Evolutionary conservation across 2,888 invertebrate species (phyloP).

Genomic region (Cheilosia vernalis): DNA sequence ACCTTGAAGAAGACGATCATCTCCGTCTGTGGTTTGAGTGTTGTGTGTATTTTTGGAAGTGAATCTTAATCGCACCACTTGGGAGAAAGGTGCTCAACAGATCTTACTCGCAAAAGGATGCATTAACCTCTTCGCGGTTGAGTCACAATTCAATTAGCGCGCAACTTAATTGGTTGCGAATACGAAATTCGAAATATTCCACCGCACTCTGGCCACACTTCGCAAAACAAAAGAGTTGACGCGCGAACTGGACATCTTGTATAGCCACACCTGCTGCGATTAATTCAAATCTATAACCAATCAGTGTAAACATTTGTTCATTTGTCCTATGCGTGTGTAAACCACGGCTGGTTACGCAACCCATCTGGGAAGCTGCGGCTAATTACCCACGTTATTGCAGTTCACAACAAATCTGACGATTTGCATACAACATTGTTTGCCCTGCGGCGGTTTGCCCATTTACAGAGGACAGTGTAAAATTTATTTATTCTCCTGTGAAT

Average conservation of each 20-base stretch:
- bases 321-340: slow-evolving; percentile 10
- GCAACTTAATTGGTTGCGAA: slow-evolving; percentile 9
- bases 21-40: slow-evolving; percentile 9
- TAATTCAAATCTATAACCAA: slow-evolving; percentile 23
- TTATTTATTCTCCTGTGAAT: slow-evolving; percentile 7
- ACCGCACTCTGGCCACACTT: background rate
- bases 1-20: slow-evolving; percentile 63
- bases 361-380: slow-evolving; percentile 8
- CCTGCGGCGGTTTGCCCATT: background rate
- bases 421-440: slow-evolving; percentile 57
- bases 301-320: slow-evolving; percentile 17
- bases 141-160: slow-evolving; percentile 51
- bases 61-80: slow-evolving; percentile 21
- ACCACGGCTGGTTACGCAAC: slow-evolving; percentile 3
- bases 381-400: slow-evolving; percentile 35
- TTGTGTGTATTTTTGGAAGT: slow-evolving; percentile 48
- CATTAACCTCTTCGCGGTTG: slow-evolving; percentile 25
- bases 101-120: slow-evolving; percentile 19
- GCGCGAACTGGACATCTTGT: slow-evolving; percentile 28
- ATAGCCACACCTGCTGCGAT: slow-evolving; percentile 1
- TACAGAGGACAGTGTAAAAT: slow-evolving; percentile 2
- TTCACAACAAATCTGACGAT: slow-evolving; percentile 25
- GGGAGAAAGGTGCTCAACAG: slow-evolving; percentile 21
- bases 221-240: slow-evolving; percentile 35
- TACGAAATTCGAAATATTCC: slow-evolving; percentile 15